Evolutionary conservation across 1,140 invertebrate species (phyloP), one percentile per base, ranked within the genome.

Genomic region (Ericerus pela): DNA sequence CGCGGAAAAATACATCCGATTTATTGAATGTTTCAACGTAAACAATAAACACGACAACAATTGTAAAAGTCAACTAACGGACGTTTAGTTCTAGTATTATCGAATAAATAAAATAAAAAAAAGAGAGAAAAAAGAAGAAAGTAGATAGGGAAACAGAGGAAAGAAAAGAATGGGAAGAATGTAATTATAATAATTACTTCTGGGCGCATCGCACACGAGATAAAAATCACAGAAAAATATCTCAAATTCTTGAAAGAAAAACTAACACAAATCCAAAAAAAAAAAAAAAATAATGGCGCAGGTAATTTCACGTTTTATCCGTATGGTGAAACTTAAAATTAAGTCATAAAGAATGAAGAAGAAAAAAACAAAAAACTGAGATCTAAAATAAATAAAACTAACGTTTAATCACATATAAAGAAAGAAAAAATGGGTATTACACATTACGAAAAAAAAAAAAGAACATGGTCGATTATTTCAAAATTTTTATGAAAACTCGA

Each of bases 371-470:
- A 47, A n/a, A n/a, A n/a, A n/a, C n/a, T 47, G 41, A 47, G 41
- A 47, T 47, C 41, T 47, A 47, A 47, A 47, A 47, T 47, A 47
- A 47, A 47, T 47, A 47, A 47, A 47, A 47, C n/a, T 47, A 47
- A 47, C 41, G 26, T n/a, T 10, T 47, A 47, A 47, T 47, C 41
- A 47, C 41, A 47, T 47, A 47, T 10, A 47, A 8, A 47, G 10
- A 24, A 47, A 47, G 22, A 47, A 18, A 24, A 8, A 24, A 24
- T 47, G 10, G 22, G 26, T 16, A 47, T 47, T 22, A 24, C n/a
- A n/a, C n/a, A n/a, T n/a, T n/a, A n/a, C n/a, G 26, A 47, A 47
- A 47, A 47, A 47, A 47, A 47, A 47, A 24, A 10, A 8, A 33
- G n/a, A 33, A 8, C n/a, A n/a, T 8, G 16, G 41, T 24, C 41